These are phyloP conservation scores for Heliconius congener DNA, from an alignment of 1,140 invertebrate species.

Conservation along the genomic window DNA sequence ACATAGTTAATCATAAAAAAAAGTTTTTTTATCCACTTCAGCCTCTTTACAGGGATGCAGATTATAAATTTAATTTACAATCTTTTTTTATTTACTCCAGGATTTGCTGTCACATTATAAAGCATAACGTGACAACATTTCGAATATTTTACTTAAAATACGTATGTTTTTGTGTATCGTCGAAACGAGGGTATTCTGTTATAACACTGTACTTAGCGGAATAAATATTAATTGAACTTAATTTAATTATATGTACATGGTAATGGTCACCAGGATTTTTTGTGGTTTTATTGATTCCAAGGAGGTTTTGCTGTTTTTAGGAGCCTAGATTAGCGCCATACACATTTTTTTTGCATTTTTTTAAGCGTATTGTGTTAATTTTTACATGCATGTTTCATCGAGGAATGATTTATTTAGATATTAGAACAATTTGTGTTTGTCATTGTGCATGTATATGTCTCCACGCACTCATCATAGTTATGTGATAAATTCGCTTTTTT, in stretches of 20 bases:
- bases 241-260: constrained; percentile 37
- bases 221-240: constrained; percentile 35
- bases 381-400: constrained; percentile 37
- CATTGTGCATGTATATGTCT: constrained; percentile 71
- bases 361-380: constrained; percentile 38
- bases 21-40: background rate
- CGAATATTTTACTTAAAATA: constrained; percentile 15
- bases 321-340: constrained; percentile 44
- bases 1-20: background rate
- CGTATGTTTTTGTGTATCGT: constrained; percentile 20
- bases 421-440: constrained; percentile 48
- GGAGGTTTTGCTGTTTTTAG: constrained; percentile 64
- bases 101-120: constrained; percentile 39
- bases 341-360: constrained; percentile 37
- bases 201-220: constrained; percentile 26
- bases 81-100: constrained; percentile 18
- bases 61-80: constrained; percentile 17
- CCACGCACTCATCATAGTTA: constrained; percentile 73
- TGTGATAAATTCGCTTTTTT: constrained; percentile 53
- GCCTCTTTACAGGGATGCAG: constrained; percentile 43
- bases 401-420: constrained; percentile 34
- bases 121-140: constrained; percentile 33
- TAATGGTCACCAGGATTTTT: constrained; percentile 68
- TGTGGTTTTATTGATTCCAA: constrained; percentile 44
- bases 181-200: constrained; percentile 24